These are phyloP conservation scores for Apogon talboti DNA, from an alignment of 2,797 vertebrate species.

Conservation along the genomic window DNA sequence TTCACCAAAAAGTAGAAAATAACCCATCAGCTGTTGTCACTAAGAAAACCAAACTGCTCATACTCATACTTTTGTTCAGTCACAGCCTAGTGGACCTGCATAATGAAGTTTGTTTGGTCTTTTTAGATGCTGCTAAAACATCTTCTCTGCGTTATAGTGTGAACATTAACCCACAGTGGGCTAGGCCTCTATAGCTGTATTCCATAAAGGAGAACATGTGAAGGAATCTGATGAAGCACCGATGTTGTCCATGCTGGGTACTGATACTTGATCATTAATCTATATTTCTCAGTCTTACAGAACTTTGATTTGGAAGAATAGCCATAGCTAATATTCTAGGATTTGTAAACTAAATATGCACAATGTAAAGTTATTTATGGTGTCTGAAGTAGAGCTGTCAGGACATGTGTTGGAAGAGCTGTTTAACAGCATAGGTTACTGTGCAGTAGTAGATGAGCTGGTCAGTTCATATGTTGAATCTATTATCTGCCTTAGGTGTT, in stretches of 20 bases:
- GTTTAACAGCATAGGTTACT: slow-evolving; percentile 48
- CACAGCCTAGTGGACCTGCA: not conserved
- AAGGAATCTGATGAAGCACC: slow-evolving; percentile 27
- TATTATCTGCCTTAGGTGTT: slow-evolving; percentile 18
- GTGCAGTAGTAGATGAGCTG: not conserved
- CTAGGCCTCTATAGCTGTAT: not conserved
- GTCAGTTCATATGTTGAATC: slow-evolving; percentile 20
- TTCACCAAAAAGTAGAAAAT: not conserved
- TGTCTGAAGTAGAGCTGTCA: slow-evolving; percentile 27
- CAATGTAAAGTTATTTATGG: slow-evolving; percentile 22
- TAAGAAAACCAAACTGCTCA: too few relatives aligned
- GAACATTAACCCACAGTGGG: not conserved
- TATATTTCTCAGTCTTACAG: slow-evolving; percentile 5
- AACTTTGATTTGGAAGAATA: slow-evolving; percentile 46
- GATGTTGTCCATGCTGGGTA: slow-evolving; percentile 35
- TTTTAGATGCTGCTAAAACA: slow-evolving; percentile 28
- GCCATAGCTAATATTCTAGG: slow-evolving; percentile 50
- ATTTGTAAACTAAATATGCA: slow-evolving; percentile 36
- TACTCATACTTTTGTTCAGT: not conserved
- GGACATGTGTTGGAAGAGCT: slow-evolving; percentile 28
- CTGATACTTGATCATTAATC: slow-evolving; percentile 15
- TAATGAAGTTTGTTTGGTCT: not conserved
- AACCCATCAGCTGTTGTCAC: not conserved
- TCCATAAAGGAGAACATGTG: not conserved
- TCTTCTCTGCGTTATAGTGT: not conserved